Base-by-base conservation (phyloP, 1,140 invertebrate genomes). In the Phenacoccus solenopsis region DNA sequence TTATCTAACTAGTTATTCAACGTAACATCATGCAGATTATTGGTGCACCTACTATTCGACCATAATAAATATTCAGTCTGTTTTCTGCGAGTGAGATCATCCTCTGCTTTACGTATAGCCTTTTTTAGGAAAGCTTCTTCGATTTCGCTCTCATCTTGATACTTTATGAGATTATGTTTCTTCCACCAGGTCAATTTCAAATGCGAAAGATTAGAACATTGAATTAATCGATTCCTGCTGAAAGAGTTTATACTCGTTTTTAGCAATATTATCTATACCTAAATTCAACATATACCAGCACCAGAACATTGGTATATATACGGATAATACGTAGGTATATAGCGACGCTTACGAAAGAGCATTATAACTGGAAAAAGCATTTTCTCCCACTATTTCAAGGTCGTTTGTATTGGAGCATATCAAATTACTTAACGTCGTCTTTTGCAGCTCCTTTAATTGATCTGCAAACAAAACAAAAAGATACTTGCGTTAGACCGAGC, bases 41-140 rank as follows among this genome's bases (percentile, higher is more conserved):
- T n/a, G 56, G 7, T 4, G 21, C 75, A 76, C 79, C 83, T 75
- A 88, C 86, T 75, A 77, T 80, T 75, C 79, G 79, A 81, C 88
- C 89, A 91, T 4, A 88, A 82, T 78, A 90, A 84, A 75, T 89
- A 91, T 74, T 91, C 90, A 27, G 89, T 81, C 70, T 86, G 85
- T 75, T 88, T 87, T 24, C 89, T 81, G 68, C 85, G 82, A 13
- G 86, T 81, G 73, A 91, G 80, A 72, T 90, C 87, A 69, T 86
- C 81, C 74, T 90, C 88, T 0, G 89, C 90, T 72, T 88, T 88
- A 71, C 86, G 84, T 0, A 91, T 78, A 0, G 89, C 90, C 1
- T 86, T 83, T 20, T 79, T 78, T 16, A 71, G 24, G 16, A 71
- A 25, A 10, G 13, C 9, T 27, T 38, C 22, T 32, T 67, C 27